These are phyloP conservation scores for Progne subis DNA, from an alignment of 2,113 vertebrate genomes.

Conservation along the genomic window DNA sequence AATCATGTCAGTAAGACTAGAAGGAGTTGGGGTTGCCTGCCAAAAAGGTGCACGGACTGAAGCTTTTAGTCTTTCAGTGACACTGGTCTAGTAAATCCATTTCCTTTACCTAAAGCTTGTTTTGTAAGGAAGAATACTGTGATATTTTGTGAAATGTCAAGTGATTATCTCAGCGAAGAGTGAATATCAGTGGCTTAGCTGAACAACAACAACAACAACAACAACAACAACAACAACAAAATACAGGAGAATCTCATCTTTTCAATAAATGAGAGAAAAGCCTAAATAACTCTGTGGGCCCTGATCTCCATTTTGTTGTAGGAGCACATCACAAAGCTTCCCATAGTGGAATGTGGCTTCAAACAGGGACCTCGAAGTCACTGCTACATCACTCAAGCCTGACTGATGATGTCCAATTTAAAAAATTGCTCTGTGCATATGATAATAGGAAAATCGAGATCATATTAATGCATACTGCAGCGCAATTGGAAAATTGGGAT, in stretches of 20 bases:
- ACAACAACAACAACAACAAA: background rate
- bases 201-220: background rate
- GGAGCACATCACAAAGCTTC: background rate
- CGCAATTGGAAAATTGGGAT: background rate
- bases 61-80: background rate
- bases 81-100: background rate
- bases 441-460: background rate
- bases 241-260: background rate
- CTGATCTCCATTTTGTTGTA: accelerated
- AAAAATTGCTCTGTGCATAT: background rate
- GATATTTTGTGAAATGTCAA: slow-evolving; percentile 41
- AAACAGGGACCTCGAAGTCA: background rate
- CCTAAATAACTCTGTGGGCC: background rate
- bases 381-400: background rate
- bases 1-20: background rate
- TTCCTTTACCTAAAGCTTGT: background rate
- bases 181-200: background rate
- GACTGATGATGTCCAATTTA: background rate
- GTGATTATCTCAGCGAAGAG: background rate
- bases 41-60: background rate
- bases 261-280: background rate
- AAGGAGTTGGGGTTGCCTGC: background rate
- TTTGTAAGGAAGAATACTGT: background rate
- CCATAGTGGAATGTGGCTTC: accelerated
- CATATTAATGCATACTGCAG: background rate